Base-by-base conservation (phyloP, 2,888 invertebrate genomes). In the Mellilla xanthometata region DNA sequence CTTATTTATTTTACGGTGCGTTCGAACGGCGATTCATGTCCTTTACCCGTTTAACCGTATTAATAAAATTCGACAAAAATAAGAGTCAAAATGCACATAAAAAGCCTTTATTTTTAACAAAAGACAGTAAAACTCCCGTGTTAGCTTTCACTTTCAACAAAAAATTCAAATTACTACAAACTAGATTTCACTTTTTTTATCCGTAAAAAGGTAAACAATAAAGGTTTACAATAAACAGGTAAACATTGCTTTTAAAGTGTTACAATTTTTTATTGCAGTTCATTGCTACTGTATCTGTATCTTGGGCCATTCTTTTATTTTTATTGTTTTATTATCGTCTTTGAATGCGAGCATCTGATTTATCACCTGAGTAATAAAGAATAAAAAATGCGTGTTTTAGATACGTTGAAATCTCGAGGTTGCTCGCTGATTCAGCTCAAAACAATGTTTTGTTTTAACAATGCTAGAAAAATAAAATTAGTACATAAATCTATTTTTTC, bases 111-210 rank as follows among this genome's bases (percentile, higher is more conserved):
- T 42, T 46, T 56, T 58, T 52, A 35, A 63, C 53, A 60, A 59
- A 58, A 55, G 51, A 52, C 36, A 47, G 58, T 60, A 60, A 64
- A 62, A 50, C 35, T 43, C 26, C 49, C 45, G 43, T 44, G 36
- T 31, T 10, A 49, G 64, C 77, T 85, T 84, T 86, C 83, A 76
- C 80, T 86, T 85, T 81, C 60, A 62, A 82, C 72, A 83, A 81
- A 77, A 77, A 76, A 56, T 49, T 46, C 49, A 57, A 61, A 65
- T 60, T 54, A 49, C 58, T 52, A 62, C 54, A 51, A 52, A 62
- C 52, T 58, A 54, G 59, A 56, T 79, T 79, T 81, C 77, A 76
- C 79, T 81, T 79, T 77, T 65, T 41, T 59, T 65, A 56, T 62
- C 59, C 59, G 64, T 76, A 79, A 78, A 76, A 73, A 62, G 54